phyloP scores from a whole-genome alignment of 2,888 invertebrate species.

The Aphidius colemani region DNA sequence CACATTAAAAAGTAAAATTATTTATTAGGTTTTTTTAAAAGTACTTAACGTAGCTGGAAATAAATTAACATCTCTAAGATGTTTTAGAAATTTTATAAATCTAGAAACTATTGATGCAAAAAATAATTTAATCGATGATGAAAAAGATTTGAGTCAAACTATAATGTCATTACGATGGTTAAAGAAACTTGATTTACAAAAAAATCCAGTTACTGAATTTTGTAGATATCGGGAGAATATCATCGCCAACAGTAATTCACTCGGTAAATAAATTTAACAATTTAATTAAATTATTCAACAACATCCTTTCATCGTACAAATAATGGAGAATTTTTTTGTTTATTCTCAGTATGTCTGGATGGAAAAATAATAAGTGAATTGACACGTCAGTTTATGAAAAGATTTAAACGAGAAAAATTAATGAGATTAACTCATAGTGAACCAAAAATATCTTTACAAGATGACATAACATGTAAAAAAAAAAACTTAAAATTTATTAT shows the following conservation, averaged over 20 bases:
- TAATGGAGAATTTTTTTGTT: not conserved
- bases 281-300: not conserved
- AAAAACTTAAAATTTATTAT: not conserved
- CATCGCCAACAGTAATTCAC: slow-evolving; percentile 66
- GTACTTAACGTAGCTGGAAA: slow-evolving; percentile 70
- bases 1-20: slow-evolving; percentile 12
- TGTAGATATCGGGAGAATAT: slow-evolving; percentile 72
- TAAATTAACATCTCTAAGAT: slow-evolving; percentile 64
- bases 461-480: slow-evolving; percentile 44
- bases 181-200: slow-evolving; percentile 65
- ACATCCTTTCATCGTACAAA: not conserved
- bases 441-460: slow-evolving; percentile 42
- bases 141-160: slow-evolving; percentile 64
- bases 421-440: slow-evolving; percentile 45
- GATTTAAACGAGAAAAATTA: slow-evolving; percentile 66
- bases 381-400: slow-evolving; percentile 68
- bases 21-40: slow-evolving; percentile 63
- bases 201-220: slow-evolving; percentile 69
- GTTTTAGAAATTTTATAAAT: slow-evolving; percentile 63
- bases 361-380: slow-evolving; percentile 65
- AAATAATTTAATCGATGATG: slow-evolving; percentile 65
- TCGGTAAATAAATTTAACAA: slow-evolving; percentile 61
- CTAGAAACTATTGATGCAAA: slow-evolving; percentile 66
- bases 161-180: slow-evolving; percentile 65
- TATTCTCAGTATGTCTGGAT: slow-evolving; percentile 65